phyloP scores from a whole-genome alignment of 2,113 vertebrate genomes.

The Plectropomus leopardus region DNA sequence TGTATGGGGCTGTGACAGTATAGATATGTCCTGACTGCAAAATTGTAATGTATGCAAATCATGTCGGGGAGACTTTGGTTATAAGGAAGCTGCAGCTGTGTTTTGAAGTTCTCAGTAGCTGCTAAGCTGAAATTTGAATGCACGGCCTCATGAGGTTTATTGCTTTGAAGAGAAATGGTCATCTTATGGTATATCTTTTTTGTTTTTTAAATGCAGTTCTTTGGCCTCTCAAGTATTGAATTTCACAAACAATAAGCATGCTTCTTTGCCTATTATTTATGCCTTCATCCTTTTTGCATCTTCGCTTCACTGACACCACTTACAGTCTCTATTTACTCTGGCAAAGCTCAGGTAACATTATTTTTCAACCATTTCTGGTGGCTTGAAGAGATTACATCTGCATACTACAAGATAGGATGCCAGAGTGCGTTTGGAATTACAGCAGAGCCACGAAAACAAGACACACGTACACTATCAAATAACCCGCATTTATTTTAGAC shows the following conservation, averaged over 20 bases:
- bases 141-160: constrained; percentile 3
- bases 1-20: constrained; percentile 3
- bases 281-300: background rate
- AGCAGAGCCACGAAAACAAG: constrained; percentile 20
- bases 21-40: background rate
- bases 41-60: background rate
- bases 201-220: constrained; percentile 8
- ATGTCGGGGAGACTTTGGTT: background rate
- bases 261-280: constrained; percentile 18
- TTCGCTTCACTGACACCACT: constrained; percentile 9
- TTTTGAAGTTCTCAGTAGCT: background rate
- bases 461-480: background rate
- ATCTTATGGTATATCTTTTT: background rate
- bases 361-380: constrained; percentile 21
- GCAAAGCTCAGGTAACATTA: constrained; percentile 23
- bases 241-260: constrained; percentile 8
- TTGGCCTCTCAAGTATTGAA: background rate
- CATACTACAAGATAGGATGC: constrained; percentile 9
- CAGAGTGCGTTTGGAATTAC: background rate
- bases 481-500: constrained; percentile 30
- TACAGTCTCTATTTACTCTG: background rate
- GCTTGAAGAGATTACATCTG: constrained; percentile 8
- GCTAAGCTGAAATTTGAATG: constrained; percentile 7
- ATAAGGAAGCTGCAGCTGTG: background rate
- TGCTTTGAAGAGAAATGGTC: constrained; percentile 34